Percentiles rank a stretch among this genome's conserved stretches.
phyloP scores from a whole-genome alignment of 2,888 invertebrate species.

The Yponomeuta malinellus region DNA sequence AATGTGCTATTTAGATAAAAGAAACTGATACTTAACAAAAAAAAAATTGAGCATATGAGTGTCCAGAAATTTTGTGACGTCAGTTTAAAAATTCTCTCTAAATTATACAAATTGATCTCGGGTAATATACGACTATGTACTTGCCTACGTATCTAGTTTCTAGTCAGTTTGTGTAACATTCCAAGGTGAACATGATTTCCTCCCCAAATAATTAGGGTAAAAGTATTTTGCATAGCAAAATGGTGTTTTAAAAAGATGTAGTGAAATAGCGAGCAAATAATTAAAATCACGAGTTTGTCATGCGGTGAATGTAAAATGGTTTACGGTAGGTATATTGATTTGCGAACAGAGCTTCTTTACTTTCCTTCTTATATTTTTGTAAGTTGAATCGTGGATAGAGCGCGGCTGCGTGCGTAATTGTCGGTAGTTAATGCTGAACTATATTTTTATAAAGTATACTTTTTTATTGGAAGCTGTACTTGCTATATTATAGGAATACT shows the following conservation, averaged over 20 bases:
- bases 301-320: conserved; percentile 38
- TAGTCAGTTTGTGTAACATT: conserved; percentile 72
- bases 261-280: conserved; percentile 45
- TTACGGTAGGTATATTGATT: conserved; percentile 31
- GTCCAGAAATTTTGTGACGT: conserved; percentile 5
- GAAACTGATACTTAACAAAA: neutral
- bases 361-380: conserved; percentile 55
- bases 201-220: conserved; percentile 21
- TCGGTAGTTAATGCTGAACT: conserved; percentile 57
- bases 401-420: conserved; percentile 31
- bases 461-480: conserved; percentile 56
- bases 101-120: conserved; percentile 3
- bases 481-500: conserved; percentile 66
- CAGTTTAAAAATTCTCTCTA: neutral
- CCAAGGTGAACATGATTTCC: conserved; percentile 43
- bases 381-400: conserved; percentile 59
- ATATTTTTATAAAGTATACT: conserved; percentile 73
- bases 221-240: conserved; percentile 74
- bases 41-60: conserved; percentile 3
- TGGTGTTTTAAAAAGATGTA: conserved; percentile 49
- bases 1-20: conserved; percentile 3
- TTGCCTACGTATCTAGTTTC: conserved; percentile 32
- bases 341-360: conserved; percentile 37
- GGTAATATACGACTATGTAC: conserved; percentile 5
- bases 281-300: conserved; percentile 40